Evolutionary conservation across 2,888 invertebrate genomes (phyloP).

Genomic region (Thecocarcelia acutangulata): DNA sequence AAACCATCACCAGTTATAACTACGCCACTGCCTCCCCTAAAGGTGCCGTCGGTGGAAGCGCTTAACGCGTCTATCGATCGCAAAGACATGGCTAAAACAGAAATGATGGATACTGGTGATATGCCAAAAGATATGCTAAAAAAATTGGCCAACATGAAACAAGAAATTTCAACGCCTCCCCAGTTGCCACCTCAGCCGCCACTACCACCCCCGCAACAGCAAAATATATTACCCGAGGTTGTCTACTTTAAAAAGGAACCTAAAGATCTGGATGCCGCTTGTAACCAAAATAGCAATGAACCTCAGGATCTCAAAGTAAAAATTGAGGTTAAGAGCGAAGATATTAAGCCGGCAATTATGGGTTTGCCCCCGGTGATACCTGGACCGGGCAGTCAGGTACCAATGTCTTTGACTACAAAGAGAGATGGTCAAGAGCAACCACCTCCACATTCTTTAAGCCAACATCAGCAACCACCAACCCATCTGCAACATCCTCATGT

Average conservation of each 20-base stretch:
- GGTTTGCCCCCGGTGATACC: constrained; percentile 67
- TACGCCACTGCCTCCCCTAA: constrained; percentile 71
- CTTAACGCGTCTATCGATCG: constrained; percentile 77
- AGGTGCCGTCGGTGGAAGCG: constrained; percentile 78
- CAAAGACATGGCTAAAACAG: constrained; percentile 74
- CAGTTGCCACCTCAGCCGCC: constrained; percentile 67
- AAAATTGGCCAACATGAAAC: constrained; percentile 81
- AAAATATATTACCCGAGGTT: constrained; percentile 80
- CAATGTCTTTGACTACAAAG: constrained; percentile 63
- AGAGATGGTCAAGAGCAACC: constrained; percentile 38
- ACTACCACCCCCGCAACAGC: constrained; percentile 47
- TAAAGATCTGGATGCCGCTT: constrained; percentile 81
- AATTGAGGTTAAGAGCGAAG: constrained; percentile 84
- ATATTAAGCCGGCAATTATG: constrained; percentile 77
- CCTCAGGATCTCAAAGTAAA: constrained; percentile 89
- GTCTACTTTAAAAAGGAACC: constrained; percentile 84
- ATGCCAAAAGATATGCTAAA: constrained; percentile 79
- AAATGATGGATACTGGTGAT: constrained; percentile 71
- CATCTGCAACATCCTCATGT: constrained; percentile 73
- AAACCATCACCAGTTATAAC: constrained; percentile 50
- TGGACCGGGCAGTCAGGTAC: constrained; percentile 31
- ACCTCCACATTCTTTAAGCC: constrained; percentile 28
- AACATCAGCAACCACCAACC: constrained; percentile 62
- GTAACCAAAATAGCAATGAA: constrained; percentile 83
- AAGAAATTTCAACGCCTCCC: constrained; percentile 76